Base-by-base conservation (phyloP, 2,888 invertebrate genomes). In the Leptopilina drosophilae region DNA sequence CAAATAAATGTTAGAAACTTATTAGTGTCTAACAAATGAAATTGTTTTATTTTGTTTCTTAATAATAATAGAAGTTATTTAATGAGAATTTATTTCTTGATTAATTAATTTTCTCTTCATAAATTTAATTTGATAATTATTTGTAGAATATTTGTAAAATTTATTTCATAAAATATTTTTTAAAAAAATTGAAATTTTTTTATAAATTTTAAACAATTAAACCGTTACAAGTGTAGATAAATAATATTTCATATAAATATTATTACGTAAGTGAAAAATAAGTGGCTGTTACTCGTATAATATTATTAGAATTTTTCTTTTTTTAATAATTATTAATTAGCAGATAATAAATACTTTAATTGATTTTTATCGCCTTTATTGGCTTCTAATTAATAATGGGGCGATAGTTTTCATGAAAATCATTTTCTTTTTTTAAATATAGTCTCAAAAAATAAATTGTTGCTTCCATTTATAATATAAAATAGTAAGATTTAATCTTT, bases 221-320 rank as follows among this genome's bases (percentile, higher is more conserved):
- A 73, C 53, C 46, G 73, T 79, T 80, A 81, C 20, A 78, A 76
- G 64, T 65, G 67, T 82, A 81, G 79, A 77, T 78, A 49, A 49
- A 49, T 49, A 49, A 49, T 49, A 81, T 42, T 66, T 73, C 64
- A 64, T 33, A 15, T 15, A 62, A 33, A 75, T 82, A 80, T 49
- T 49, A 49, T 49, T 49, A 78, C 53, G 66, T 81, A 77, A 80
- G 73, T 73, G 40, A 78, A 78, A 80, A 80, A 64, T 64, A 76
- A 77, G 62, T 64, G 64, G 78, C 56, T 42, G 77, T 53, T 64
- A 76, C 75, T 77, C 78, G 59, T 77, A 73, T 53, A 75, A 66
- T 49, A 26, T 59, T 69, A 67, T 67, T 56, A 56, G 14, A 14
- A 20, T 73, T 15, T n/a, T 53, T 49, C 7, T 49, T 53, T 12